These are phyloP conservation scores for Geothlypis trichas DNA, from an alignment of 2,113 vertebrate genomes.

Conservation along the genomic window DNA sequence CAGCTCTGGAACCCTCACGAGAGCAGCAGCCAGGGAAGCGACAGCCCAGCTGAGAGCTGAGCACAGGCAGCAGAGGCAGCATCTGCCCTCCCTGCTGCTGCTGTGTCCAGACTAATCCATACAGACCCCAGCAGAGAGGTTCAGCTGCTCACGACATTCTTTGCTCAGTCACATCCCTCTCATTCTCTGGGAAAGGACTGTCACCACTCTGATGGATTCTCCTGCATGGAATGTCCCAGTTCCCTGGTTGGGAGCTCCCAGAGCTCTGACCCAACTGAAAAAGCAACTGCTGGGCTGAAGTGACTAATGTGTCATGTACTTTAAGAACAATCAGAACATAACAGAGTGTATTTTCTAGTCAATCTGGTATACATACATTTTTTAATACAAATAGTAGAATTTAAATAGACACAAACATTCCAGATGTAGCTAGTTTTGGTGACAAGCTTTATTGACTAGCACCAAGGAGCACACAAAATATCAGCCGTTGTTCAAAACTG, in stretches of 20 bases:
- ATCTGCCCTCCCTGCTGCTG: not conserved
- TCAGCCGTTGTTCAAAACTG: not conserved
- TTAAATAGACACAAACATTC: not conserved
- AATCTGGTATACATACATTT: not conserved
- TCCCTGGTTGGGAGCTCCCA: not conserved
- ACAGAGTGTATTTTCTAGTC: not conserved
- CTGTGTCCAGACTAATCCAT: not conserved
- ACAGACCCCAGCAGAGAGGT: not conserved
- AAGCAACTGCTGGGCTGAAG: not conserved
- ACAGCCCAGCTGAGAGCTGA: not conserved
- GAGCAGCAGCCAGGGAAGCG: not conserved
- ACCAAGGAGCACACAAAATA: not conserved
- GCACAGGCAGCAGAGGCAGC: not conserved
- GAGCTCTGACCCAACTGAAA: not conserved
- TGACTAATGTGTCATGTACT: not conserved
- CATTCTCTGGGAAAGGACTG: not conserved
- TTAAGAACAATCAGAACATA: not conserved
- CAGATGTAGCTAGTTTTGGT: not conserved
- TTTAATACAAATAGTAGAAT: not conserved
- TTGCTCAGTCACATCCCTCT: not conserved
- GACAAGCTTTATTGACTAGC: not conserved
- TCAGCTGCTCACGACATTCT: not conserved
- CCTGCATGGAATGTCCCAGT: not conserved
- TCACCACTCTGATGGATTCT: not conserved
- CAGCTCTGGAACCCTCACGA: not conserved